These are phyloP conservation scores for Pseudomyrmex concolor DNA, from an alignment of 1,140 invertebrate genomes.

Conservation along the genomic window DNA sequence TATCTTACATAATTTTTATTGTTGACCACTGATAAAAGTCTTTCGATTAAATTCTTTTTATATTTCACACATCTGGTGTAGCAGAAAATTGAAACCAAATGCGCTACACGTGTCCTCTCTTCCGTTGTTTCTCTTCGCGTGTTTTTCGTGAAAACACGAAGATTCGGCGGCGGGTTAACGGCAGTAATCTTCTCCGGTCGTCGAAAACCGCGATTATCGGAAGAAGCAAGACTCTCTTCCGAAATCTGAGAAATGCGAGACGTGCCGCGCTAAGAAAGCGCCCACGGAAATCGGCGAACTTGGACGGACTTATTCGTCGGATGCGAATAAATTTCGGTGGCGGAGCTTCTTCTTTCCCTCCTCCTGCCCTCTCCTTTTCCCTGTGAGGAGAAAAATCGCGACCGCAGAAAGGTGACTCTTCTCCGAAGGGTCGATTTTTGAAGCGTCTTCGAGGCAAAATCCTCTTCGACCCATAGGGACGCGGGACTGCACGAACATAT, in stretches of 20 bases:
- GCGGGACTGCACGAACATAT: conserved; percentile 15
- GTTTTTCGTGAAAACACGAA: conserved; percentile 16
- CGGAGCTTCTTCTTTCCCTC: background rate
- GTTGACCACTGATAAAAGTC: background rate
- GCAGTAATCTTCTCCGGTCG: background rate
- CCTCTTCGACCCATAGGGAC: conserved; percentile 47
- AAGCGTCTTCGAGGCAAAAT: conserved; percentile 28
- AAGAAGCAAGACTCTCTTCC: background rate
- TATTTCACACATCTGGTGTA: background rate
- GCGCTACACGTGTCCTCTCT: too few species aligned
- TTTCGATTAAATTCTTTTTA: background rate
- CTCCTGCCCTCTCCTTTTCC: too few species aligned
- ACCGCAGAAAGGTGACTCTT: conserved; percentile 2
- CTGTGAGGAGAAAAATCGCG: conserved; percentile 9
- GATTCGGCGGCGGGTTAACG: background rate
- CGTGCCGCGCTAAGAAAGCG: conserved; percentile 33
- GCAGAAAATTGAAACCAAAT: background rate
- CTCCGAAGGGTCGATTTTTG: conserved; percentile 32
- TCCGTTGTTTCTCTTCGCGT: background rate
- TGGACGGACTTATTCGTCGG: conserved; percentile 41
- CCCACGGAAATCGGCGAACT: conserved; percentile 42
- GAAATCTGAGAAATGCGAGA: conserved; percentile 37
- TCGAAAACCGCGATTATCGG: conserved; percentile 39
- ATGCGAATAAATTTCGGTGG: conserved; percentile 68
- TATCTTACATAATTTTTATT: background rate